Evolutionary conservation across 2,797 vertebrate genomes (phyloP), one percentile per base, ranked within the genome.

Genomic region (Coluber constrictor): DNA sequence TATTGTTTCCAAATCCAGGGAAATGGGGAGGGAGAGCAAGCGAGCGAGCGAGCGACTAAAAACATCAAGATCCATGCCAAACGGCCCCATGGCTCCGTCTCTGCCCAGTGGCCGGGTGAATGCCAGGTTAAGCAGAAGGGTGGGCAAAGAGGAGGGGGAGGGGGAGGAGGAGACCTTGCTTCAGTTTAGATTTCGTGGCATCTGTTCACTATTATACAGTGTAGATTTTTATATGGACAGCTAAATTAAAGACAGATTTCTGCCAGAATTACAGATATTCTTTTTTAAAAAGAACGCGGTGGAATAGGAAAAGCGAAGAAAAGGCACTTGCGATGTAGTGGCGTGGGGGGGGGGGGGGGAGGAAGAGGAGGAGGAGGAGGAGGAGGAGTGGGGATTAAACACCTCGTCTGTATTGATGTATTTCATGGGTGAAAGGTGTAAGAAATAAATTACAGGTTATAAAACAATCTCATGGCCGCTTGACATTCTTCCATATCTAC

Each of bases 191-290:
- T 99, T 98, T 98, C 98, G 97, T 98, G 98, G 98, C 98, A 99
- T 99, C 98, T 99, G 98, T 98, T 98, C 98, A 98, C 98, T 98
- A 98, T 98, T 98, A 98, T 98, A 98, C 98, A 98, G 98, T 98
- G 98, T 98, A 97, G 97, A 98, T 98, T 99, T 99, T 98, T 98
- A 98, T 98, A 98, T 98, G 98, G 98, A 98, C 98, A 98, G 98
- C 98, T 98, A 98, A 98, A 98, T 98, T 98, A 98, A 98, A 98
- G 97, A 97, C 98, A 98, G 97, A 97, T 98, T 98, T 97, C 97
- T 98, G 98, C 97, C 98, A 98, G 98, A 98, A 98, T 97, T 97
- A 97, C 97, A 98, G 97, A 97, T 97, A 97, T 96, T 83, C 97
- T 97, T 97, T 55, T 96, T 97, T 97, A 90, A 90, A 90, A 90